Evolutionary conservation across 2,113 vertebrate genomes (phyloP), one percentile per base, ranked within the genome.

Genomic region (Pterocles burchelli): DNA sequence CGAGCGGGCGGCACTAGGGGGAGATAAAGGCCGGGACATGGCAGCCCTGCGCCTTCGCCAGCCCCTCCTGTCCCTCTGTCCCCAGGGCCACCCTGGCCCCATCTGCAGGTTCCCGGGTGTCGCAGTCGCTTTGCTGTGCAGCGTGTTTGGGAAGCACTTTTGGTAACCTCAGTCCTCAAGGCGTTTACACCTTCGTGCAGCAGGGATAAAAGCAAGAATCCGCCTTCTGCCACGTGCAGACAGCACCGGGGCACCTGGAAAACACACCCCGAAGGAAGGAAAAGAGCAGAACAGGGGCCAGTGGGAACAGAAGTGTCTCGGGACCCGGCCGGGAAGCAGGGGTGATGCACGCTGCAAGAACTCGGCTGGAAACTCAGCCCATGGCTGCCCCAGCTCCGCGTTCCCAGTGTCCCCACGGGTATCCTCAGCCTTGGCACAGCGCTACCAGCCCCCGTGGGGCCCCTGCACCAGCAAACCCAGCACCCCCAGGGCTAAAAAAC

Each of bases 11-110:
- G 96, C 95, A 90, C 95, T 91, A 96, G 90, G 85, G 96, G 92
- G 95, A 95, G 92, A 82, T 97, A 97, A 96, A 97, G 95, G 82
- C 90, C 33, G 2, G 88, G 75, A 95, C 88, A 93, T 91, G 41
- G 13, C 2, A 1, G 38, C 41, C 26, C 61, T 8, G 55, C 0
- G 0, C 46, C 70, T 58, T 81, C 2, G 3, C 55, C 90, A 73
- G 61, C 61, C 78, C 59, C 33, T 29, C 58, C 84, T 48, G 82
- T 71, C 61, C 75, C 75, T 17, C 9, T 68, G 75, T 57, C 72
- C 76, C 84, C 70, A 75, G 46, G 57, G 70, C 84, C 84, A 63
- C 43, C 28, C 59, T 36, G 43, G 18, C 28, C 48, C 36, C 0
- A 2, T 55, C 51, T 33, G 29, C 61, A 65, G 41, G 13, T 59